Conservation (phyloP, 2,888 invertebrate species). For the Dinocampus coccinellae region DNA sequence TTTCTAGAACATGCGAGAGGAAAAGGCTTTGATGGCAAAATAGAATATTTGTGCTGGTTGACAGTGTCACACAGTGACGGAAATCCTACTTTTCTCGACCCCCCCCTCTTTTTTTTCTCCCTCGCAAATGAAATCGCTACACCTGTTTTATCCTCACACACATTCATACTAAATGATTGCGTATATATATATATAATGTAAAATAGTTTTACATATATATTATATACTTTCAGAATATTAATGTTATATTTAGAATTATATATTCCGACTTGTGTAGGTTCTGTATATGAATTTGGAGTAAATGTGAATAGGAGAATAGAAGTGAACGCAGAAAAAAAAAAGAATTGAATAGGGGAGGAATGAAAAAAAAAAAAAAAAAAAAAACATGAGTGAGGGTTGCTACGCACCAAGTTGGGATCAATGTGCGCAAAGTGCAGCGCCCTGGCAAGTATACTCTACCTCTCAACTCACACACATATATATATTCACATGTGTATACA, state of each 20-base stretch:
- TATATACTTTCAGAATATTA: no score
- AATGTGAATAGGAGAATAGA: slow-evolving; percentile 42
- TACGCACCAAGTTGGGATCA: slow-evolving; percentile 63
- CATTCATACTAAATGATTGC: slow-evolving; percentile 33
- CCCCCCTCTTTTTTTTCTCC: no score
- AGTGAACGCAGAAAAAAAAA: slow-evolving; percentile 41
- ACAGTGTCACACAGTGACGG: slow-evolving; percentile 13
- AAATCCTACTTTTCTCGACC: slow-evolving; percentile 25
- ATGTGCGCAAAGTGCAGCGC: slow-evolving; percentile 68
- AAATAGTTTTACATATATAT: no score
- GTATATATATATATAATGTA: no score
- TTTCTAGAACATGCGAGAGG: background rate
- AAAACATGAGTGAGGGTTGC: slow-evolving; percentile 45
- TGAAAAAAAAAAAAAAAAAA: slow-evolving; percentile 39
- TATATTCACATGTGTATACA: slow-evolving; percentile 1
- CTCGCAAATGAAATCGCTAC: background rate
- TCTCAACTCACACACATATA: slow-evolving; percentile 44
- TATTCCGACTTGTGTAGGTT: no score
- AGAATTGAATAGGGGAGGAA: no score
- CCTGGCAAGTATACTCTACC: slow-evolving; percentile 66
- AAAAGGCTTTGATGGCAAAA: slow-evolving; percentile 5
- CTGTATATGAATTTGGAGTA: slow-evolving; percentile 43
- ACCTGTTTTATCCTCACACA: slow-evolving; percentile 4
- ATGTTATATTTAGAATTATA: no score
- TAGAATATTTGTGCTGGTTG: slow-evolving; percentile 9